Evolutionary conservation across 2,113 vertebrate genomes (phyloP).

Genomic region (Phalacrocorax aristotelis): DNA sequence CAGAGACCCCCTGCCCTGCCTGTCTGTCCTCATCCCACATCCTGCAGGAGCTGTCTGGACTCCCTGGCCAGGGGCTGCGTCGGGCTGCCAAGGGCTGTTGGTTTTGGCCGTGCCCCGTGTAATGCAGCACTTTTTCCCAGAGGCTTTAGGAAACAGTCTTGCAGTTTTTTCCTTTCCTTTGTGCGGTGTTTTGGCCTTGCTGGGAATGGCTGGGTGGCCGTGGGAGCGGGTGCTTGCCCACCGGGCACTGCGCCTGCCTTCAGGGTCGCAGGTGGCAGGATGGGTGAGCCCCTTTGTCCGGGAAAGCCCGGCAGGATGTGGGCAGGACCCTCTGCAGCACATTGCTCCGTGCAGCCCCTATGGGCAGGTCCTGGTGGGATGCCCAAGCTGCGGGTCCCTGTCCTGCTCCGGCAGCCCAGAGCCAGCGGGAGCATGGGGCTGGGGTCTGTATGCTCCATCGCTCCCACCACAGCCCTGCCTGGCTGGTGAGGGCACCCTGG

Average conservation of each 20-base stretch:
- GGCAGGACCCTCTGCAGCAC: neutral
- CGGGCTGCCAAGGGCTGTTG: slow-evolving; percentile 37
- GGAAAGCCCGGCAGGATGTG: fast-evolving
- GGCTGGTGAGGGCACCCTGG: neutral
- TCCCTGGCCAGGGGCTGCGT: neutral
- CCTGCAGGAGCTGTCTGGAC: slow-evolving; percentile 52
- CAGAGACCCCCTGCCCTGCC: neutral
- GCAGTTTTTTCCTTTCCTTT: slow-evolving; percentile 43
- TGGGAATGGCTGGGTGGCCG: neutral
- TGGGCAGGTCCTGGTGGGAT: neutral
- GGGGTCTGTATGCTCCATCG: neutral
- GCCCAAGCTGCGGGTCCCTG: fast-evolving
- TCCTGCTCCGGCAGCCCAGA: fast-evolving
- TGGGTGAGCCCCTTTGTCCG: fast-evolving
- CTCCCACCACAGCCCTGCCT: neutral
- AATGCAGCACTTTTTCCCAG: slow-evolving; percentile 48
- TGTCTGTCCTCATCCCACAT: slow-evolving; percentile 13
- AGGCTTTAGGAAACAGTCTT: slow-evolving; percentile 53
- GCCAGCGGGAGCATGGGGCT: neutral
- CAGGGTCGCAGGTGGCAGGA: neutral
- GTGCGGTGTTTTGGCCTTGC: neutral
- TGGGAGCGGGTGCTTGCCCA: neutral
- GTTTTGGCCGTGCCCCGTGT: slow-evolving; percentile 47
- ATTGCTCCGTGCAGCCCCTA: fast-evolving
- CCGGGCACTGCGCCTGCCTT: neutral